Evolutionary conservation across 2,888 invertebrate genomes (phyloP).

Genomic region (Epinotia nisella): DNA sequence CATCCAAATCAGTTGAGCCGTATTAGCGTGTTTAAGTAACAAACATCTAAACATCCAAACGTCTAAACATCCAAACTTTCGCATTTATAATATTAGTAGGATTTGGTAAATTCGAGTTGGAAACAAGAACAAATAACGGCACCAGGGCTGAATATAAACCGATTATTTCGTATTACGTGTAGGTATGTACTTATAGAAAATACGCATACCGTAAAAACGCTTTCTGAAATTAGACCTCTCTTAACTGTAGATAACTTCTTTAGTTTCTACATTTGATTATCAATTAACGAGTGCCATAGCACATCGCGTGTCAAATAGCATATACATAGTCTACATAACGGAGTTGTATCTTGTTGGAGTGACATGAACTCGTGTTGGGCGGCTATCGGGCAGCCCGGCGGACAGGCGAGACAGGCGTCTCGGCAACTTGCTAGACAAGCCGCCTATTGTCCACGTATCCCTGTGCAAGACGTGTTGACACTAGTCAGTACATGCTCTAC

Average conservation of each 20-base stretch:
- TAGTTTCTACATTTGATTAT: not conserved
- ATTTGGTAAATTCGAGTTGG: not conserved
- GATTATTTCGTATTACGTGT: too few species aligned
- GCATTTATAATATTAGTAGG: too few species aligned
- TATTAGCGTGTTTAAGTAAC: too few species aligned
- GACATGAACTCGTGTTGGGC: constrained; percentile 5
- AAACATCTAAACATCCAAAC: too few species aligned
- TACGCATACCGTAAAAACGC: too few species aligned
- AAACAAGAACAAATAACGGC: not conserved
- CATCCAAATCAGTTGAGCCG: too few species aligned
- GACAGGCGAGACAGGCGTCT: not conserved
- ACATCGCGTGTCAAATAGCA: not conserved
- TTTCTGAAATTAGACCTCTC: too few species aligned
- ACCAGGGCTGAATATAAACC: not conserved
- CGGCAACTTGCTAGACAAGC: constrained; percentile 22
- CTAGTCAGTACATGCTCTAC: not conserved
- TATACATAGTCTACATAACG: not conserved
- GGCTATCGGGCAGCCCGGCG: constrained; percentile 13
- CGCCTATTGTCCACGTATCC: constrained; percentile 37
- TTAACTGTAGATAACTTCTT: not conserved
- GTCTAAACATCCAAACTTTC: too few species aligned
- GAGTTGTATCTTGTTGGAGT: constrained; percentile 16
- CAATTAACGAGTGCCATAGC: not conserved
- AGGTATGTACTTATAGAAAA: too few species aligned
- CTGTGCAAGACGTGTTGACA: constrained; percentile 27